Percentiles rank a stretch among this genome's conserved stretches.
Evolutionary conservation across 2,797 vertebrate genomes (phyloP).

Genomic region (Cheirogaleus major): DNA sequence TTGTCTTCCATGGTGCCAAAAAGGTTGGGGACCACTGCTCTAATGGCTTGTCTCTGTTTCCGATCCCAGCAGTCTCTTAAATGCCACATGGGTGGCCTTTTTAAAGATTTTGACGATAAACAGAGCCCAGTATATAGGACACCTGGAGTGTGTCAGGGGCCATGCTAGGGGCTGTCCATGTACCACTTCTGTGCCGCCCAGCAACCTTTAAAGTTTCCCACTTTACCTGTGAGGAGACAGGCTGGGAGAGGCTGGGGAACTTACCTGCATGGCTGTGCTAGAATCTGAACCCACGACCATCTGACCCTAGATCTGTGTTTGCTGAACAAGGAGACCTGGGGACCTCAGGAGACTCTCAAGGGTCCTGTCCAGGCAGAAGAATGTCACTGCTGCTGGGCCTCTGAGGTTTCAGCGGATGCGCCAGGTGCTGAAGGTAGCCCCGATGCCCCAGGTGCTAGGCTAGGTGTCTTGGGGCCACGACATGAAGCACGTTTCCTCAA

Average conservation of each 20-base stretch:
- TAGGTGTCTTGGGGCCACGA: background rate
- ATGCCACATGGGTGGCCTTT: background rate
- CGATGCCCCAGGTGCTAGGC: rapidly evolving
- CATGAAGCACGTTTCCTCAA: background rate
- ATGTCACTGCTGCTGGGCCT: background rate
- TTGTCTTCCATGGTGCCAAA: too few species aligned
- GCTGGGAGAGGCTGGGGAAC: background rate
- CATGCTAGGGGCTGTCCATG: rapidly evolving
- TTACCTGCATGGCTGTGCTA: background rate
- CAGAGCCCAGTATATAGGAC: background rate
- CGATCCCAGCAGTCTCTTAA: background rate
- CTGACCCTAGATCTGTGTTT: background rate
- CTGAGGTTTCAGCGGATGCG: background rate
- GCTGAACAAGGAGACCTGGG: background rate
- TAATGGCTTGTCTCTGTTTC: background rate
- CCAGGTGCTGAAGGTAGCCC: background rate
- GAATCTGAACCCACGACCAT: background rate
- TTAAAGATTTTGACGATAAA: background rate
- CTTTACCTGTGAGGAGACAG: background rate
- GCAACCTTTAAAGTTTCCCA: background rate
- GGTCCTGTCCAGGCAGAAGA: background rate
- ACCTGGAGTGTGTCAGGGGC: background rate
- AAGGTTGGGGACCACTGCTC: background rate
- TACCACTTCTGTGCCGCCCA: background rate
- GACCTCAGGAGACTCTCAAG: background rate